Evolutionary conservation across 2,113 vertebrate genomes (phyloP), one percentile per base, ranked within the genome.

Genomic region (Cygnus atratus): DNA sequence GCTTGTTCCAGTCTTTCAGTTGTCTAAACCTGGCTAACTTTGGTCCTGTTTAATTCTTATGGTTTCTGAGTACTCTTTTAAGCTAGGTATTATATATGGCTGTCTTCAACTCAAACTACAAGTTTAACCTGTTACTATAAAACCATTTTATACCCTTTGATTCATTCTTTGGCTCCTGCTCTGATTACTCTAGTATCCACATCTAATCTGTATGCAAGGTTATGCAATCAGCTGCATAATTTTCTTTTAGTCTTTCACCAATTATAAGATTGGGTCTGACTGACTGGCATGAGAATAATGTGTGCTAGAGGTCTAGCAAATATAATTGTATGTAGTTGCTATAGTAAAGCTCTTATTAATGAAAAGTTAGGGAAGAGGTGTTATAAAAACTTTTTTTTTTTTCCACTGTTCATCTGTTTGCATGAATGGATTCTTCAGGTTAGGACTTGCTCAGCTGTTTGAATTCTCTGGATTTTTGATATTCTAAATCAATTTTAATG

Each of bases 321-420:
- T 26, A 25, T 22, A 59, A 65, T 43, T 78, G 8, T 28, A 68
- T 39, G 33, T 61, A 68, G 52, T 61, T 91, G 62, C 39, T 79
- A 21, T 65, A 62, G 87, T 91, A 91, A 94, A 89, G 22, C 31
- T 91, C 31, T 66, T 88, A 84, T 28, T 84, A 87, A 87, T 72
- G 43, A 82, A 91, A 86, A 66, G 39, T 37, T 76, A 19, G 10
- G 10, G 6, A 31, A 11, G 26, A 67, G 57, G n/a, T 17, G 2
- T 61, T 85, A 35, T 61, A 75, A 16, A 18, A 81, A 44, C 21
- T 41, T 18, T 82, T 77, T 87, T 84, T 59, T 35, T 61, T 14
- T 25, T 37, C 37, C 33, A 46, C 28, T 61, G n/a, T 18, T 81
- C 37, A 52, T 87, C 14, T 82, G 59, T 71, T 63, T 52, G n/a